A percentile compares a stretch with the other conserved stretches of the same genome.
Conservation (phyloP, 2,888 invertebrate species). For the Deroplatys truncata region DNA sequence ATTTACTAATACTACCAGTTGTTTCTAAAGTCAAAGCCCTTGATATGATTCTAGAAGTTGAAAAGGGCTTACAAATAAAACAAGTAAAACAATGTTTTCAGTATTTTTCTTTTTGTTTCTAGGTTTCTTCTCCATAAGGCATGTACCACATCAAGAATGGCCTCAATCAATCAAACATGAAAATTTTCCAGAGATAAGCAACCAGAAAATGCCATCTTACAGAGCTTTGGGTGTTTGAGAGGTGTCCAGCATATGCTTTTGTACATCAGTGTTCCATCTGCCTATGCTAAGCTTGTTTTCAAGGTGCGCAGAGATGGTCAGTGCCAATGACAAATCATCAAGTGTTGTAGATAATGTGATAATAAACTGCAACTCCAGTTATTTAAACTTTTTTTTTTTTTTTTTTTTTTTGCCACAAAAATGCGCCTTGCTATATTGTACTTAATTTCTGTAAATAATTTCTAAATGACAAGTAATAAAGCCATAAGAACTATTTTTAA, state of each 20-base stretch:
- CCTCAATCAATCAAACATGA: background rate
- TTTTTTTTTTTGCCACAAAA: background rate
- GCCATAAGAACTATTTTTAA: background rate
- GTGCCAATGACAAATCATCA: background rate
- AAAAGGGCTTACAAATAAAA: background rate
- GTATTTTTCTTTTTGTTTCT: background rate
- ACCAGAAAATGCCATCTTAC: background rate
- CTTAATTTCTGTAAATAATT: background rate
- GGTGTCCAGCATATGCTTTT: background rate
- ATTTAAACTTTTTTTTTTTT: background rate
- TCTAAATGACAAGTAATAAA: background rate
- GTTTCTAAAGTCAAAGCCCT: too few species aligned
- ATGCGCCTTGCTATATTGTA: background rate
- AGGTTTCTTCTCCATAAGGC: conserved; percentile 11
- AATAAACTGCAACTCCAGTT: background rate
- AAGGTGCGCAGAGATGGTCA: background rate
- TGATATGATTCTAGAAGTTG: too few species aligned
- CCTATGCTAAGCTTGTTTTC: background rate
- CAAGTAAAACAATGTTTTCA: too few species aligned
- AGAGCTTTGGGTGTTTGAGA: background rate
- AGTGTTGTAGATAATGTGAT: background rate
- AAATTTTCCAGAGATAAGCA: background rate
- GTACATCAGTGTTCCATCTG: background rate
- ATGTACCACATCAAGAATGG: background rate
- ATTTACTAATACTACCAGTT: too few species aligned